Conservation (phyloP, 2,113 vertebrate genomes). For the Grantiella picta region DNA sequence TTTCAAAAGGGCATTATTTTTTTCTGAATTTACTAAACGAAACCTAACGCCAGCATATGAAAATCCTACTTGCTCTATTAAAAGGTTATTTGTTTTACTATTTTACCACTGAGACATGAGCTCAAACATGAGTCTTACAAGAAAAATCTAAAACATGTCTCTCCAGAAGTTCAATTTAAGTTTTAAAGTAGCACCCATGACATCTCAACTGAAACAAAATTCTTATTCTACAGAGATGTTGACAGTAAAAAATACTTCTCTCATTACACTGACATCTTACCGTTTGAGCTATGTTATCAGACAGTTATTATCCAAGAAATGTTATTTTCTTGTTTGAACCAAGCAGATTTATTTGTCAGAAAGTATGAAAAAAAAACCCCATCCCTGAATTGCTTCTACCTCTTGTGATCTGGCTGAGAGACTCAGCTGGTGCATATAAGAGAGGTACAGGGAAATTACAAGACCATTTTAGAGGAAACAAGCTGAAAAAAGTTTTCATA, state of each 20-base stretch:
- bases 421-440: background rate
- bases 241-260: background rate
- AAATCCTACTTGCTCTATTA: background rate
- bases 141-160: conserved; percentile 10
- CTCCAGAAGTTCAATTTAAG: conserved; percentile 20
- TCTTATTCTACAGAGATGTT: background rate
- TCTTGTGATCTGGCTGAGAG: background rate
- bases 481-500: background rate
- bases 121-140: conserved; percentile 19
- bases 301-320: background rate
- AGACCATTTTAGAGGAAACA: background rate
- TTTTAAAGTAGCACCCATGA: background rate
- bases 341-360: background rate
- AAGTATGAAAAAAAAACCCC: accelerated
- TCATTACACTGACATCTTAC: background rate
- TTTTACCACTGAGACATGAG: conserved; percentile 12
- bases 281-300: background rate
- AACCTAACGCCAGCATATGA: conserved; percentile 1
- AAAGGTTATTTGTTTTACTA: background rate
- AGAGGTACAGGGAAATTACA: background rate
- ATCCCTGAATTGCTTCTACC: background rate
- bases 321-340: background rate
- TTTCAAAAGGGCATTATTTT: conserved; percentile 13
- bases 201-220: background rate
- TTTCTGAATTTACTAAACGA: conserved; percentile 13